Conservation (phyloP, 2,797 vertebrate genomes). For the Otolemur crassicaudatus region DNA sequence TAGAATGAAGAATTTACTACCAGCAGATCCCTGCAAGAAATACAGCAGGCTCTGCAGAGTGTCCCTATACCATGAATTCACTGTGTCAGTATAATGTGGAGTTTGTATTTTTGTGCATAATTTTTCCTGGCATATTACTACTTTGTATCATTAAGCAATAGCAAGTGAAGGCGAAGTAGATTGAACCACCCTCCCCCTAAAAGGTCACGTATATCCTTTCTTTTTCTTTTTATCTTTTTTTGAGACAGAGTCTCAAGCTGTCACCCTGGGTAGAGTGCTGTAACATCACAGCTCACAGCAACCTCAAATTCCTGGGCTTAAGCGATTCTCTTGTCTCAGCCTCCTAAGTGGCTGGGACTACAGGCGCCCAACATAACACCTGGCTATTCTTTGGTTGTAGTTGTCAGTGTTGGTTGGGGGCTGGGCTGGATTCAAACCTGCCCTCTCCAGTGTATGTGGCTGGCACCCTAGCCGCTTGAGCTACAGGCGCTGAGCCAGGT, state of each 20-base stretch:
- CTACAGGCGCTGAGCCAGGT: background rate
- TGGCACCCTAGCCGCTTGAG: no score
- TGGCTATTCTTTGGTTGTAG: no score
- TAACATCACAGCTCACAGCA: no score
- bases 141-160: slow-evolving; percentile 2
- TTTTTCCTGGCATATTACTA: slow-evolving; percentile 10
- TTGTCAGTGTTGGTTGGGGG: no score
- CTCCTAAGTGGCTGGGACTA: no score
- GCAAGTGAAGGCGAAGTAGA: background rate
- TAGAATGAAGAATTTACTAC: background rate
- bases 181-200: background rate
- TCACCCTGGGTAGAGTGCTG: no score
- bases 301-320: no score
- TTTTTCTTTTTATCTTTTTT: background rate
- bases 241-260: no score
- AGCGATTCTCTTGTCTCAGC: no score
- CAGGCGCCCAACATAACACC: no score
- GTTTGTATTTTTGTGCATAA: background rate
- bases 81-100: background rate
- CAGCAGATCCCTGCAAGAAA: background rate
- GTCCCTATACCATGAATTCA: background rate
- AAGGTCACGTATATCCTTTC: background rate
- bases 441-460: no score
- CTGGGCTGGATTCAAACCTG: no score
- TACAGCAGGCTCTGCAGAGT: background rate